phyloP scores from a whole-genome alignment of 2,797 vertebrate genomes.

The Cirrhinus molitorella region DNA sequence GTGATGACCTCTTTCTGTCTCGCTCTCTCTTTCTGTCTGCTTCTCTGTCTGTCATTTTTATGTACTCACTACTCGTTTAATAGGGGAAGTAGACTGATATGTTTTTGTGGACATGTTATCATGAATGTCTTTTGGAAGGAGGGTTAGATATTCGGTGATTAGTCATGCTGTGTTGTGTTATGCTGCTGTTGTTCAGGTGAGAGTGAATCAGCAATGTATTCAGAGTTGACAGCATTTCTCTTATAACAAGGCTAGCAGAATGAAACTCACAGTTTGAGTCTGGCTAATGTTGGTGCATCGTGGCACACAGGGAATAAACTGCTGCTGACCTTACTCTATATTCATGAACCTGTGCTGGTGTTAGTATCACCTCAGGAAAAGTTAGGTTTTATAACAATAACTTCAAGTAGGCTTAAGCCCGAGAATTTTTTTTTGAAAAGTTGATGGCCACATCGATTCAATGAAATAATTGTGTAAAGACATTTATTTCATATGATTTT shows the following conservation, averaged over 20 bases:
- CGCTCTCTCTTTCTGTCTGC: constrained; percentile 46
- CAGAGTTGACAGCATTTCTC: constrained; percentile 49
- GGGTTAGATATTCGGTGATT: constrained; percentile 51
- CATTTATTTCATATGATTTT: no score
- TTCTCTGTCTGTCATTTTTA: constrained; percentile 53
- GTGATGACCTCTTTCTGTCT: constrained; percentile 44
- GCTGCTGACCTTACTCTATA: constrained; percentile 25
- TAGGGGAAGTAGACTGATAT: constrained; percentile 39
- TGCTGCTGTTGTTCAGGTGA: constrained; percentile 54
- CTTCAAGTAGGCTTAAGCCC: neutral
- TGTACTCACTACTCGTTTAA: constrained; percentile 40
- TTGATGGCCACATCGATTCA: neutral
- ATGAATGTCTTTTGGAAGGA: constrained; percentile 44
- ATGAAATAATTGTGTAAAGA: neutral
- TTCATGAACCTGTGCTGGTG: constrained; percentile 25
- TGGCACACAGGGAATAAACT: constrained; percentile 27
- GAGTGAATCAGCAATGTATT: constrained; percentile 49
- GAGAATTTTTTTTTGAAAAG: neutral
- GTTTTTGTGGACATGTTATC: constrained; percentile 43
- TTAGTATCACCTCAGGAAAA: neutral
- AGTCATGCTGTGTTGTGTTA: constrained; percentile 50
- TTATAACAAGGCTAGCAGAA: constrained; percentile 48
- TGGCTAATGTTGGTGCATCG: constrained; percentile 33
- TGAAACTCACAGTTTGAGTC: constrained; percentile 33
- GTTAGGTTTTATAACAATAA: neutral